Conservation (phyloP, 1,140 invertebrate genomes). For the Atopsyche davidsoni region DNA sequence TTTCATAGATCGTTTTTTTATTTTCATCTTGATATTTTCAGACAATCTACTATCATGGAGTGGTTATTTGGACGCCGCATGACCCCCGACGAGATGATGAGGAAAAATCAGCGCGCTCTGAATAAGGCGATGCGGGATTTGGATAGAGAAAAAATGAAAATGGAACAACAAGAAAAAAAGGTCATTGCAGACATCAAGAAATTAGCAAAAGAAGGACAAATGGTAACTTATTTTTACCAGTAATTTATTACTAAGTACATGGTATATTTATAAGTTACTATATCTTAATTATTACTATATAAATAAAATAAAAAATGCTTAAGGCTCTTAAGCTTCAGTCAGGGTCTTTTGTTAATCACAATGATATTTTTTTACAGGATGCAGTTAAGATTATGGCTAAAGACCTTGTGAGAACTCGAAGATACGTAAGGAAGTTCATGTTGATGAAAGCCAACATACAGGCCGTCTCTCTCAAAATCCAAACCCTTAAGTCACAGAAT, state of each 20-base stretch:
- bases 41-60: constrained; percentile 74
- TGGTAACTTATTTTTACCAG: constrained; percentile 65
- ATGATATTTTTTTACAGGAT: constrained; percentile 62
- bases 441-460: constrained; percentile 99
- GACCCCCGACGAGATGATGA: constrained; percentile 95
- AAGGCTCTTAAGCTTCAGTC: too few relatives aligned
- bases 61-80: constrained; percentile 96
- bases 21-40: too few relatives aligned
- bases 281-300: neutral
- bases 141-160: constrained; percentile 87
- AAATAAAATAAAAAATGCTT: too few relatives aligned
- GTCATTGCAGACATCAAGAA: constrained; percentile 98
- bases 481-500: constrained; percentile 96
- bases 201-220: constrained; percentile 97
- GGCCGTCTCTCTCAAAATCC: constrained; percentile 97
- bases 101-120: constrained; percentile 97
- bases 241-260: neutral
- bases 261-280: neutral
- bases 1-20: too few relatives aligned
- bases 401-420: constrained; percentile 92
- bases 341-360: constrained; percentile 1
- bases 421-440: constrained; percentile 98
- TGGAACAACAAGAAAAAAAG: constrained; percentile 99
- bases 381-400: constrained; percentile 99
- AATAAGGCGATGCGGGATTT: constrained; percentile 98